A percentile compares a stretch with the other conserved stretches of the same genome.
Conservation (phyloP, 2,113 vertebrate genomes). For the Cheirogaleus medius region DNA sequence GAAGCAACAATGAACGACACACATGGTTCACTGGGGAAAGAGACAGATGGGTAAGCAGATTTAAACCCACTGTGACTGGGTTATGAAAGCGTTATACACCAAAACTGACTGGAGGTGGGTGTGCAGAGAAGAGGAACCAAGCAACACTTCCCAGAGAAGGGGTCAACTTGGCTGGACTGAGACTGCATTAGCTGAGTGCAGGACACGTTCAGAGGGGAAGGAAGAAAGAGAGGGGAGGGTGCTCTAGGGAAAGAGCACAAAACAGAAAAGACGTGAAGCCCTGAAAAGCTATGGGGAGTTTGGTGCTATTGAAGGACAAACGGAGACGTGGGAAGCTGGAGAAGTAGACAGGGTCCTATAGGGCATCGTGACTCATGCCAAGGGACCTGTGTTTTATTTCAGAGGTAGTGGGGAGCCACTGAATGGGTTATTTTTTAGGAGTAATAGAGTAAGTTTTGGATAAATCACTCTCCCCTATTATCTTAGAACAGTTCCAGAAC, state of each 20-base stretch:
- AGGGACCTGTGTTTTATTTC: neutral
- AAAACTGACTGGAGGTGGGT: neutral
- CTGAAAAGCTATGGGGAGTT: neutral
- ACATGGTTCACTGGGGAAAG: neutral
- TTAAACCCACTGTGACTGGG: neutral
- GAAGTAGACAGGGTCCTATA: neutral
- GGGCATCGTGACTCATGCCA: neutral
- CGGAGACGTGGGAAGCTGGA: neutral
- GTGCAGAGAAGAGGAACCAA: neutral
- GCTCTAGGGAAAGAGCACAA: neutral
- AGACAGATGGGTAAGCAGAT: neutral
- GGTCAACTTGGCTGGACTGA: accelerated
- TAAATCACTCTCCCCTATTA: neutral
- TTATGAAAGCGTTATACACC: neutral
- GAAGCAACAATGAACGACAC: neutral
- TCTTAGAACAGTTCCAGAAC: neutral
- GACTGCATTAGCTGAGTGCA: neutral
- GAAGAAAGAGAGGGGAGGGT: too few relatives aligned
- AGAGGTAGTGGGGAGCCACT: neutral
- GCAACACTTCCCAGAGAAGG: neutral
- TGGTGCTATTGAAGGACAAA: neutral
- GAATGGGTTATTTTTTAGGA: neutral
- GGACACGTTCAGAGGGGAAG: neutral
- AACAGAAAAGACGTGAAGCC: neutral
- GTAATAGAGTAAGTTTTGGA: neutral